Base-by-base conservation (phyloP, 2,797 vertebrate species). In the Chelidonichthys spinosus region DNA sequence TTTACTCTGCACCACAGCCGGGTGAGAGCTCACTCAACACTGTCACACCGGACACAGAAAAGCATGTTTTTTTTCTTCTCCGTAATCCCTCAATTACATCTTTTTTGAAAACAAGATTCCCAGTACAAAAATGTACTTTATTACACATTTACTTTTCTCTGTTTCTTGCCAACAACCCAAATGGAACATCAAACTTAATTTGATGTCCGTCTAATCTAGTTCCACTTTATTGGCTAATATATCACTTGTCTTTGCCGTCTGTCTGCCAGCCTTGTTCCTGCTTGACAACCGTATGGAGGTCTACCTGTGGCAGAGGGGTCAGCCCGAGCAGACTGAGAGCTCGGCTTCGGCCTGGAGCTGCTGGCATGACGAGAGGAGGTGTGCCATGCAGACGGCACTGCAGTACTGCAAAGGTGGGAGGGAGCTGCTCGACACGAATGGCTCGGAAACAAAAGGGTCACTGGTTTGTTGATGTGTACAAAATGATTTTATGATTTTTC, bases 251-350 rank as follows among this genome's bases (percentile, higher is more conserved):
- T 58, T 17, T 55, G 11, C 43, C 7, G 9, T 87, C 33, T n/a
- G 14, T 76, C 53, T 18, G 13, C 32, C 79, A 96, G 95, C 93
- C 46, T 80, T 95, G 63, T 95, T 95, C 86, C 85, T 96, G 42
- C 87, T 96, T 2, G 95, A 96, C 83, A 96, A 95, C 85, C 92
- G 82, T 18, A 85, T 96, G 84, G 95, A 95, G 88, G 93, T 96
- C 36, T 96, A 96, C 87, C 87, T 96, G 86, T 96, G 95, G 95
- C 94, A 95, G 89, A 86, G 92, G 67, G 85, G 81, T 75, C 85
- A 89, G 63, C 73, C 84, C 0, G 85, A 86, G 50, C 87, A 86
- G 63, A 84, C 76, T 0, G 90, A 92, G 72, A 69, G 73, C 78
- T 85, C 90, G 0, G 78, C 83, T 2, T 76, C 84, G 0, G 84